Conservation (phyloP, 1,140 invertebrate species). For the Brachionus koreanus region DNA sequence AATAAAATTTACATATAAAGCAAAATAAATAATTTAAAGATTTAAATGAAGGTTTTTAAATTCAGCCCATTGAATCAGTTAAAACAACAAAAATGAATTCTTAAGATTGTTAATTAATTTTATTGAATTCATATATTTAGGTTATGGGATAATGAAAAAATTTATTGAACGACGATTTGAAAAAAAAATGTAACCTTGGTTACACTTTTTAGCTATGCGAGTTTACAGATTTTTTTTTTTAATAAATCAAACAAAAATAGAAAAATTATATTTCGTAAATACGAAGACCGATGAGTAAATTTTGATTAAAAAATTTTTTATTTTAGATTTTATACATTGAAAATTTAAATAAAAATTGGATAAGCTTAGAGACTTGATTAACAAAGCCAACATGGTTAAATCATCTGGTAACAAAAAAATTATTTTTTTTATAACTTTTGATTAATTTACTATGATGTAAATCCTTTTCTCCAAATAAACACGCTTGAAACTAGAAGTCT, state of each 20-base stretch:
- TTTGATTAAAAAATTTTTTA: neutral
- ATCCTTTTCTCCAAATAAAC: neutral
- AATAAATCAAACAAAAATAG: neutral
- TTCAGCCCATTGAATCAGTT: neutral
- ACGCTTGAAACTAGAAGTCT: neutral
- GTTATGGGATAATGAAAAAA: neutral
- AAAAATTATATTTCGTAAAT: neutral
- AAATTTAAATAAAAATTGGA: neutral
- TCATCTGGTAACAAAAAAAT: constrained; percentile 12
- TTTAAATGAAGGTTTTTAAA: neutral
- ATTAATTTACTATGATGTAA: neutral
- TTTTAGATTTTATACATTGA: neutral
- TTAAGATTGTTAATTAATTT: neutral
- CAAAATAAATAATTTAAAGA: neutral
- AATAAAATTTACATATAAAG: neutral
- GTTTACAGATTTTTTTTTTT: neutral
- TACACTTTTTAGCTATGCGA: neutral
- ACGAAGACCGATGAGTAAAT: neutral
- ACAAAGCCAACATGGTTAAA: constrained; percentile 24
- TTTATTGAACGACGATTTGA: neutral
- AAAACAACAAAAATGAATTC: neutral
- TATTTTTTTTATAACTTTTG: neutral
- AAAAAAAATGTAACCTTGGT: constrained; percentile 12
- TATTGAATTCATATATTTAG: constrained; percentile 1
- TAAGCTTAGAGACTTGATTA: constrained; percentile 14